Base-by-base conservation (phyloP, 2,888 invertebrate genomes). In the Eumacrocentrus americanus region DNA sequence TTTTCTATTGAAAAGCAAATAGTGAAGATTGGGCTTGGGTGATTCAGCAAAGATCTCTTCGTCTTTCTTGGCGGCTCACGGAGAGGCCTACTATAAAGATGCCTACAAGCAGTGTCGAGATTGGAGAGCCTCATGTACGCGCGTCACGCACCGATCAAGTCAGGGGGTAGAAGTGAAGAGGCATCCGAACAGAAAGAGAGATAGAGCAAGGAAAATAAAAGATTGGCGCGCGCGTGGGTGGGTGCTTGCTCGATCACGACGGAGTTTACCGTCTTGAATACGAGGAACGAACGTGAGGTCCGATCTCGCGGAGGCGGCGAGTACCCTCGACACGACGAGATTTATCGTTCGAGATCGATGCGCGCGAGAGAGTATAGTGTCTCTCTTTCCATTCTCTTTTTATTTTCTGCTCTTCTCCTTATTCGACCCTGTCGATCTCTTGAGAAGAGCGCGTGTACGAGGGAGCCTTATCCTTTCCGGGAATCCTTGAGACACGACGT, bases 301-400 rank as follows among this genome's bases (percentile, higher is more conserved):
- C 40, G 56, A 60, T 51, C 60, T 60, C 51, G 56, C 44, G 56
- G 51, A 54, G 56, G 56, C 51, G 58, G 58, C 25, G 40, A 56
- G 53, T 56, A 51, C 51, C 60, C 55, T 56, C 51, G 52, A 60
- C 56, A 60, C 56, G 38, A 51, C 56, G 55, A 60, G 61, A 61
- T 61, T 61, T 61, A 61, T 61, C 52, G 61, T 34, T 56, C n/a
- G 47, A 48, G 59, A 59, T 59, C 59, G 58, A 59, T 35, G 58
- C 16, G 47, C 23, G 34, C 42, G 40, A 38, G 61, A 42, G 35
- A 37, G 51, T 23, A 35, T n/a, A 11, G 12, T 46, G 35, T 46
- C 35, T 51, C 52, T 52, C 29, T 22, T 37, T 51, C 16, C 25
- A 44, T 51, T 37, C 44, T 46, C 18, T 23, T n/a, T 1, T 34